A percentile compares a stretch with the other conserved stretches of the same genome.
These are phyloP conservation scores for Drosophila gunungcola DNA, from an alignment of 1,140 invertebrate genomes.

Conservation along the genomic window DNA sequence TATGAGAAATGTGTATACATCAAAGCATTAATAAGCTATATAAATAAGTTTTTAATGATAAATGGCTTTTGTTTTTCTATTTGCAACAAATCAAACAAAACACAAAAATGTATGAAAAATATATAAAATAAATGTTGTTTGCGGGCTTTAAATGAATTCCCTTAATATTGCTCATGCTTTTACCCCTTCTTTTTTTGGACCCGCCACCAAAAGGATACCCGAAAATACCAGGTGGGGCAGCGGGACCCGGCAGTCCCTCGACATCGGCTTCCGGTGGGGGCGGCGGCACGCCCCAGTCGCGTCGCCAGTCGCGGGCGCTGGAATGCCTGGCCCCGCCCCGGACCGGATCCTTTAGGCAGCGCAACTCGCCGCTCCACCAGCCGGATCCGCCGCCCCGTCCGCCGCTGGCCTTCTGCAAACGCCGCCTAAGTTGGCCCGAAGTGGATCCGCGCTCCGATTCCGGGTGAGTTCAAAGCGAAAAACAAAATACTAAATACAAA, in stretches of 20 bases:
- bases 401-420: conserved; percentile 89
- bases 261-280: conserved; percentile 38
- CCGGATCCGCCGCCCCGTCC: conserved; percentile 87
- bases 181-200: background rate
- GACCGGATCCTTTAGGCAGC: conserved; percentile 87
- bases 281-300: conserved; percentile 67
- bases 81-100: background rate
- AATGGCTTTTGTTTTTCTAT: background rate
- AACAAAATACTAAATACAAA: background rate
- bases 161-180: background rate
- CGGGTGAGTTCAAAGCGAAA: conserved; percentile 87
- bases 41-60: background rate
- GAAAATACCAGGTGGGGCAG: conserved; percentile 85
- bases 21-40: background rate
- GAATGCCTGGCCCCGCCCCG: conserved; percentile 87
- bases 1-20: too few relatives aligned
- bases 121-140: background rate
- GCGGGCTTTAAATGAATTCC: background rate
- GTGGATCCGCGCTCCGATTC: conserved; percentile 92
- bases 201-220: conserved; percentile 67
- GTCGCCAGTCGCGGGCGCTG: conserved; percentile 86
- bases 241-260: conserved; percentile 67
- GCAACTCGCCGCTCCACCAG: conserved; percentile 82
- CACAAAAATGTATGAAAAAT: too few relatives aligned
- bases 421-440: conserved; percentile 92